Base-by-base conservation (phyloP, 2,888 invertebrate species). In the Argyresthia albistria region DNA sequence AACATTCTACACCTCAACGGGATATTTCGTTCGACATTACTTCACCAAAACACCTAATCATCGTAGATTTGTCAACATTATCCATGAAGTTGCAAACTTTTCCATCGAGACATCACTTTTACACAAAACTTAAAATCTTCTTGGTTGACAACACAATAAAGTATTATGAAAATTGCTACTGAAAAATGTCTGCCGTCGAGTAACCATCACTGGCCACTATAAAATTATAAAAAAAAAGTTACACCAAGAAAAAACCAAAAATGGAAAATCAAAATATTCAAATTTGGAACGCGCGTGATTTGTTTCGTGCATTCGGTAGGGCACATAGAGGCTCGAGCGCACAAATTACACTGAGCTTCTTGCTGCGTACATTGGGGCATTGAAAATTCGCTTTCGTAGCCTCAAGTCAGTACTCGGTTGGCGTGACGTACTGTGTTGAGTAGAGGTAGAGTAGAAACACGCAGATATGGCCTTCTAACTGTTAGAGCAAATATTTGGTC, bases 321-420 rank as follows among this genome's bases (percentile, higher is more conserved):
- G 79, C 78, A 80, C 83, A 73, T 72, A 69, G 65, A 73, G 69
- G 67, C 73, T 58, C 79, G 70, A 73, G 71, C 76, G 80, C 82
- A 76, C 74, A 68, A 73, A 76, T 73, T 77, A 70, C 62, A 83
- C 83, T 83, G 86, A 80, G 66, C 69, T 43, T 42, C 35, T 37
- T 62, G 63, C 65, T 68, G 63, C 71, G 70, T 70, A 75, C 76
- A 73, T 76, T 76, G 70, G 74, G 74, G 67, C 67, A 71, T 70
- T 67, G 76, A 81, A 12, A 80, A 84, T 81, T 86, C 79, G 79
- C 80, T 80, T 79, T 80, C 76, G 73, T 73, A 73, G 70, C 70
- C 70, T 69, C 69, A 66, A 69, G 65, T 58, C 55, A 58, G 25
- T 25, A 25, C 25, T 25, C 25, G 6, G 25, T 25, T 25, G 25